Evolutionary conservation across 2,888 invertebrate genomes (phyloP), one percentile per base, ranked within the genome.

Genomic region (Camptogramma bilineatum): DNA sequence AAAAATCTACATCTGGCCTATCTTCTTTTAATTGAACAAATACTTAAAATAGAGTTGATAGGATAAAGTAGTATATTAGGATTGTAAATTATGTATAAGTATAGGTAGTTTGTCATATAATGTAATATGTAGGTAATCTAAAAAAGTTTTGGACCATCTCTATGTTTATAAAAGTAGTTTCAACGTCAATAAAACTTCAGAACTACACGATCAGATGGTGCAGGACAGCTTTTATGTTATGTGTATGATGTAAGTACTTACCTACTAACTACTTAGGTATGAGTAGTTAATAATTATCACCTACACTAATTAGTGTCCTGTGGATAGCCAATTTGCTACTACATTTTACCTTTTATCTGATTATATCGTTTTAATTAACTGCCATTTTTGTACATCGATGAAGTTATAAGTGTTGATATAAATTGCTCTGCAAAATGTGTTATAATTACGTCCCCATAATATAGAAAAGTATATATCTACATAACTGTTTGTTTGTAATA

Each of bases 331-430:
- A 60, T 60, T 61, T 50, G 52, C 48, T 46, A 53, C 48, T 52
- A 13, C 39, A 55, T 53, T 28, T 61, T 44, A n/a, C 17, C 19
- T 2, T 39, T 19, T 48, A 39, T 13, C 31, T 47, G 24, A 55
- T 55, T 53, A 48, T 44, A 55, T 44, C 31, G 53, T 54, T 24
- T 42, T 53, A 51, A 19, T 54, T 44, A 28, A 13, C 13, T 34
- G 13, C 34, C 10, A 13, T 39, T 64, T 56, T 60, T 16, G 9
- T 19, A 17, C 34, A 16, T 44, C 16, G 53, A 61, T 63, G 54
- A 67, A 54, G 51, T 53, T 61, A 56, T 67, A 46, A 56, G 48
- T 7, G n/a, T 19, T 17, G 19, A n/a, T n/a, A 50, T 56, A 56
- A 55, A 56, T 61, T 17, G 48, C 42, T 31, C 10, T 18, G 46